Evolutionary conservation across 2,888 invertebrate genomes (phyloP).

Genomic region (Patella pellucida): DNA sequence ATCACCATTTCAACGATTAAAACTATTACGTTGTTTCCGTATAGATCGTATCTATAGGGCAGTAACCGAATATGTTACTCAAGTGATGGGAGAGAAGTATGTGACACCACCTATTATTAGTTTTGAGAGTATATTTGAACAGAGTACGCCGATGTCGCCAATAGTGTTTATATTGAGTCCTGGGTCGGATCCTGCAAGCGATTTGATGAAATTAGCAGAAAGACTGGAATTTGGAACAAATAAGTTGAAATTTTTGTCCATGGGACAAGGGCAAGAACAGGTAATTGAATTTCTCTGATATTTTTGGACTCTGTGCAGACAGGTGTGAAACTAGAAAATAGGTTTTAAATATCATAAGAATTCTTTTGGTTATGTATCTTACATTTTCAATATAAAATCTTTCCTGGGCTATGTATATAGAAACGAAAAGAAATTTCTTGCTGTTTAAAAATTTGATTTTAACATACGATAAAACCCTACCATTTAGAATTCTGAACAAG

Average conservation of each 20-base stretch:
- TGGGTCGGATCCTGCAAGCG: slow-evolving; percentile 72
- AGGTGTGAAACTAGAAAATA: too few relatives aligned
- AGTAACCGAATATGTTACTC: slow-evolving; percentile 85
- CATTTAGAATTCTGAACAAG: too few relatives aligned
- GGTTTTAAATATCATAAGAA: too few relatives aligned
- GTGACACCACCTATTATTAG: slow-evolving; percentile 90
- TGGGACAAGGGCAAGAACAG: slow-evolving; percentile 73
- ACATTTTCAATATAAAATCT: too few relatives aligned
- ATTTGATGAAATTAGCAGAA: slow-evolving; percentile 72
- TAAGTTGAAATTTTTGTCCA: slow-evolving; percentile 71
- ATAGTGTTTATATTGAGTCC: slow-evolving; percentile 73
- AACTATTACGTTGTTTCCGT: slow-evolving; percentile 90
- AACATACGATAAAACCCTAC: too few relatives aligned
- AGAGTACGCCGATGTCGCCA: slow-evolving; percentile 80
- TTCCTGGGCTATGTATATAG: too few relatives aligned
- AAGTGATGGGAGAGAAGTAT: slow-evolving; percentile 88
- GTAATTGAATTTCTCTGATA: slow-evolving; percentile 32
- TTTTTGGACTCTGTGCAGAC: too few relatives aligned
- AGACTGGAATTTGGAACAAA: slow-evolving; percentile 70
- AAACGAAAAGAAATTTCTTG: too few relatives aligned
- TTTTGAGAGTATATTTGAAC: slow-evolving; percentile 86
- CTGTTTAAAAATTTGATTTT: too few relatives aligned
- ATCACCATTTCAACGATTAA: slow-evolving; percentile 79
- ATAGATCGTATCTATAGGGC: slow-evolving; percentile 89
- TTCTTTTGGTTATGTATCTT: too few relatives aligned